A percentile compares a stretch with the other conserved stretches of the same genome.
These are phyloP conservation scores for Ctena decussata DNA, from an alignment of 2,888 invertebrate genomes.

Conservation along the genomic window DNA sequence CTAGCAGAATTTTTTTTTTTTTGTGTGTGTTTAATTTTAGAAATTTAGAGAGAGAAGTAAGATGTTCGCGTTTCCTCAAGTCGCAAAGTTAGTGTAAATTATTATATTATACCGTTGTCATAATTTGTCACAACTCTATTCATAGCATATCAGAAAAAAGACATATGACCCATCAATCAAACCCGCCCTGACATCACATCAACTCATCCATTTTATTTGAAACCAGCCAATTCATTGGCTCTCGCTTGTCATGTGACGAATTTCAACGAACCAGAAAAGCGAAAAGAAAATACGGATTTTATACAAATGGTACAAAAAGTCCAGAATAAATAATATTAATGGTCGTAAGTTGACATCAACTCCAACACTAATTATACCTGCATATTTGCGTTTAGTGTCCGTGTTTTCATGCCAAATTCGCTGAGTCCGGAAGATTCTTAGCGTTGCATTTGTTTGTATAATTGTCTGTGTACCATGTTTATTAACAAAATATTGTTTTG, in stretches of 20 bases:
- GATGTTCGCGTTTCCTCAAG: background rate
- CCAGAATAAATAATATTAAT: background rate
- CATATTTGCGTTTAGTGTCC: background rate
- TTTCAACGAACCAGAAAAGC: slow-evolving; percentile 20
- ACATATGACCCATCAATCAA: slow-evolving; percentile 5
- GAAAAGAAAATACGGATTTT: background rate
- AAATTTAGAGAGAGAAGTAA: background rate
- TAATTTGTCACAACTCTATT: background rate
- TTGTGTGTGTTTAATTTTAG: background rate
- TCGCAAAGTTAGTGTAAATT: background rate
- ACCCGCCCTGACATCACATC: background rate
- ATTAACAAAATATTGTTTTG: too few relatives aligned
- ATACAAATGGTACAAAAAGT: background rate
- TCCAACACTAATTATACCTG: background rate
- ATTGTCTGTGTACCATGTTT: too few relatives aligned
- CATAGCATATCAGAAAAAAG: background rate
- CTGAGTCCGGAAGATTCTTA: too few relatives aligned
- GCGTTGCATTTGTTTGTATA: too few relatives aligned
- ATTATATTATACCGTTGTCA: background rate
- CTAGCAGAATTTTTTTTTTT: background rate
- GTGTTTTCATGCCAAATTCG: too few relatives aligned
- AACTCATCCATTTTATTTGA: background rate
- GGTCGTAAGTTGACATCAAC: background rate
- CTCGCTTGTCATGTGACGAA: slow-evolving; percentile 28
- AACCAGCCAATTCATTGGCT: slow-evolving; percentile 41